phyloP scores from a whole-genome alignment of 2,888 invertebrate species.

The Danaus chrysippus region DNA sequence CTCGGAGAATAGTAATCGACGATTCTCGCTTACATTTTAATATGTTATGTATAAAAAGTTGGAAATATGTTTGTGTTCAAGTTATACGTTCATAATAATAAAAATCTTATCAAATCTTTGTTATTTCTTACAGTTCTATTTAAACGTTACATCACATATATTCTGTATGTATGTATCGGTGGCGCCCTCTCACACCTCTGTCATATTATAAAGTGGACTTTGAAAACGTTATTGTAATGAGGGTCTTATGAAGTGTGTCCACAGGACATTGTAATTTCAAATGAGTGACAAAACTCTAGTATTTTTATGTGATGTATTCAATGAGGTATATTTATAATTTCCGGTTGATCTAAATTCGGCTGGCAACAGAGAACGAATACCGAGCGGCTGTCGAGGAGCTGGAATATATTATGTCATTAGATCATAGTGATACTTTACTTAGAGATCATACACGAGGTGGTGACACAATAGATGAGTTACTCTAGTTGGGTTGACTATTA shows the following conservation, averaged over 20 bases:
- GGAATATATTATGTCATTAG: no score
- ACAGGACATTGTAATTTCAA: constrained; percentile 17
- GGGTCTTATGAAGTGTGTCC: neutral
- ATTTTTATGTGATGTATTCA: constrained; percentile 2
- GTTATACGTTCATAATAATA: neutral
- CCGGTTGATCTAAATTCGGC: constrained; percentile 7
- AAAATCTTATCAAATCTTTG: neutral
- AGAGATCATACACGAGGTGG: no score
- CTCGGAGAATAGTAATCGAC: constrained; percentile 24
- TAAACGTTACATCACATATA: no score
- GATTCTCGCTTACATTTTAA: constrained; percentile 18
- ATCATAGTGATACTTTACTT: no score
- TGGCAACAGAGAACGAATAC: neutral
- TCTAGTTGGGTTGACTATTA: no score
- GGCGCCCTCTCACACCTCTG: neutral
- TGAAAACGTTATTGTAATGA: constrained; percentile 3
- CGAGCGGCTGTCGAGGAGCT: neutral
- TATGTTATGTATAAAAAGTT: constrained; percentile 10
- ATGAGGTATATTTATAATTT: neutral
- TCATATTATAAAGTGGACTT: neutral
- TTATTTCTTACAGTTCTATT: no score
- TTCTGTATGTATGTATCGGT: no score
- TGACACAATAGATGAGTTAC: no score
- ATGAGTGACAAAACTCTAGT: constrained; percentile 13
- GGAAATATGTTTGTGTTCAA: neutral